Conservation (phyloP, 2,888 invertebrate genomes). For the Gibbula magus region DNA sequence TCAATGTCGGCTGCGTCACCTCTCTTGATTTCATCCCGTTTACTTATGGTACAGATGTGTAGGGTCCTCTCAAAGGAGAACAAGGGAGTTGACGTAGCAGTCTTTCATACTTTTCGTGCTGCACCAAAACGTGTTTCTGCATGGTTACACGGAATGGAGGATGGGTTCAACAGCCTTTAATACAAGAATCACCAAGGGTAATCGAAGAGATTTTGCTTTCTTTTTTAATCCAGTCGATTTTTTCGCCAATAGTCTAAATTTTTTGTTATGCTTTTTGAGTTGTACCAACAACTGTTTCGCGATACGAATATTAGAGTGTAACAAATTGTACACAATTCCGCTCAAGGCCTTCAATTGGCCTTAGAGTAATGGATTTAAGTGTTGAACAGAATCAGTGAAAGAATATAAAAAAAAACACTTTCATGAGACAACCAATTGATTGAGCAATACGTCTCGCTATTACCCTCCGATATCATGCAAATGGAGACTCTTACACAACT, state of each 20-base stretch:
- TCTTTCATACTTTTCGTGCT: constrained; percentile 2
- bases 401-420: no score
- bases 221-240: background rate
- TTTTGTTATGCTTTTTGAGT: background rate
- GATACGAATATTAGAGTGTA: background rate
- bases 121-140: background rate
- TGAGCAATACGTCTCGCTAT: no score
- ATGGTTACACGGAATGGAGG: background rate
- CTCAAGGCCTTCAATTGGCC: constrained; percentile 4
- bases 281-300: background rate
- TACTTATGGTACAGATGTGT: no score
- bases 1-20: background rate
- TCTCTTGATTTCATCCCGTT: no score
- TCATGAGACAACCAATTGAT: no score
- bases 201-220: background rate
- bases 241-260: background rate
- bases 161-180: background rate
- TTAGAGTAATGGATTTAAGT: background rate
- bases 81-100: background rate
- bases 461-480: no score
- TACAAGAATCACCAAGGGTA: background rate
- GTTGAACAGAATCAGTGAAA: no score
- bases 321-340: background rate
- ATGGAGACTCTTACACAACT: no score
- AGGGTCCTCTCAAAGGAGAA: background rate